Evolutionary conservation across 2,797 vertebrate genomes (phyloP).

Genomic region (Ctenopoma multispine): DNA sequence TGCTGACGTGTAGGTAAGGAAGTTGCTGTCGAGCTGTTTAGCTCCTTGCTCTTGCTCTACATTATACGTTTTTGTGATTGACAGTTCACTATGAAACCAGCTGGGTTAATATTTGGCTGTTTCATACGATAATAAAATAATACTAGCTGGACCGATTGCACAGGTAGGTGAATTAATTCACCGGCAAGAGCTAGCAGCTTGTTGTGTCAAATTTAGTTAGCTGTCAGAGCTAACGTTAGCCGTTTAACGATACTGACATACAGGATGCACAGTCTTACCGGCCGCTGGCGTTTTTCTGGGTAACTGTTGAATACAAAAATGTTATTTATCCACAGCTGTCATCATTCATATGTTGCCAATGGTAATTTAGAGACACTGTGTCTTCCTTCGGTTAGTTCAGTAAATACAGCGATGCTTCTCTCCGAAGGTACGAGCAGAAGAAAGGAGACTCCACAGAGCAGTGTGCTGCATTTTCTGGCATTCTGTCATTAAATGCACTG

Average conservation of each 20-base stretch:
- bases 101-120: neutral
- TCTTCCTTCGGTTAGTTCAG: no score
- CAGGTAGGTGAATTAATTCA: constrained; percentile 49
- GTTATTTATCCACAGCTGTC: neutral
- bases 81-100: constrained; percentile 25
- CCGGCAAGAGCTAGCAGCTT: neutral
- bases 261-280: no score
- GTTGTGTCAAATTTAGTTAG: neutral
- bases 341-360: no score
- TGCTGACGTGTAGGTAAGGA: constrained; percentile 83
- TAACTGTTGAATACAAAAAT: neutral
- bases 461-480: no score
- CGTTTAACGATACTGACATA: neutral
- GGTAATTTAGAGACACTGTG: no score
- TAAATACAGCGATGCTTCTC: no score
- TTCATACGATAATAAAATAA: constrained; percentile 3
- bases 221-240: neutral
- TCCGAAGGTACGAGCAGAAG: no score
- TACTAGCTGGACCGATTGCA: neutral
- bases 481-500: no score
- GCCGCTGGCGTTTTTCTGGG: neutral
- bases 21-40: constrained; percentile 47
- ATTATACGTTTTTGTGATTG: neutral
- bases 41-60: constrained; percentile 7
- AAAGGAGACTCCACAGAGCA: no score